Percentiles rank a stretch among this genome's conserved stretches.
Conservation (phyloP, 1,140 invertebrate genomes). For the Calliopsis andreniformis region DNA sequence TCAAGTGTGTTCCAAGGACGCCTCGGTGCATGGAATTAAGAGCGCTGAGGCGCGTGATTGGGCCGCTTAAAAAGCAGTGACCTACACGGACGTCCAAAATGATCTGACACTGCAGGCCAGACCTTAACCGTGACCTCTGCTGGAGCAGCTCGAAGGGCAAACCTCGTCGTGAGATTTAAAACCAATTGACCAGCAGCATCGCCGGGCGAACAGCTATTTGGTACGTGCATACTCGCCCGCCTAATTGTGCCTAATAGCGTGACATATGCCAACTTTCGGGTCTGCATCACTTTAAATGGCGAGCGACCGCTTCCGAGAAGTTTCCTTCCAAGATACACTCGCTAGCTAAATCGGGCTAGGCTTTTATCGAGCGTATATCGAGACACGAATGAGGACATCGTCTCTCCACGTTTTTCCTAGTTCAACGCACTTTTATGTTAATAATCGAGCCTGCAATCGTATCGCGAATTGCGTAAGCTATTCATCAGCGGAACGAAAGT, state of each 20-base stretch:
- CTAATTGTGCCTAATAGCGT: conserved; percentile 9
- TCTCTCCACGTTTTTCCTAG: conserved; percentile 10
- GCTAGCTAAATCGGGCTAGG: too few relatives aligned
- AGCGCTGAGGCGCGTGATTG: conserved; percentile 25
- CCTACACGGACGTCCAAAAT: conserved; percentile 62
- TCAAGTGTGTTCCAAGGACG: conserved; percentile 33
- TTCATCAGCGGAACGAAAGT: conserved; percentile 31
- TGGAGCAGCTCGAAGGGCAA: conserved; percentile 44
- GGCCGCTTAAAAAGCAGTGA: conserved; percentile 47
- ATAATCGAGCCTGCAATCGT: conserved; percentile 28
- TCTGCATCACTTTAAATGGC: not conserved
- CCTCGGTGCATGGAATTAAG: conserved; percentile 40
- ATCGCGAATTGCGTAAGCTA: conserved; percentile 28
- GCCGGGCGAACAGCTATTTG: conserved; percentile 25
- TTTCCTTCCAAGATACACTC: too few relatives aligned
- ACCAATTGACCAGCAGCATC: conserved; percentile 44
- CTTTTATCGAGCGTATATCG: too few relatives aligned
- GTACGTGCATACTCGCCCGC: conserved; percentile 6
- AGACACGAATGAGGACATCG: not conserved
- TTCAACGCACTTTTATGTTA: conserved; percentile 46
- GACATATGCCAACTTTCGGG: not conserved
- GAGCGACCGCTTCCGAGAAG: too few relatives aligned
- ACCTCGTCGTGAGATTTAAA: conserved; percentile 48
- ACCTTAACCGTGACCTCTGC: conserved; percentile 63
- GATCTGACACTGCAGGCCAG: conserved; percentile 56